phyloP scores from a whole-genome alignment of 2,113 vertebrate genomes.

The Phocoena phocoena region DNA sequence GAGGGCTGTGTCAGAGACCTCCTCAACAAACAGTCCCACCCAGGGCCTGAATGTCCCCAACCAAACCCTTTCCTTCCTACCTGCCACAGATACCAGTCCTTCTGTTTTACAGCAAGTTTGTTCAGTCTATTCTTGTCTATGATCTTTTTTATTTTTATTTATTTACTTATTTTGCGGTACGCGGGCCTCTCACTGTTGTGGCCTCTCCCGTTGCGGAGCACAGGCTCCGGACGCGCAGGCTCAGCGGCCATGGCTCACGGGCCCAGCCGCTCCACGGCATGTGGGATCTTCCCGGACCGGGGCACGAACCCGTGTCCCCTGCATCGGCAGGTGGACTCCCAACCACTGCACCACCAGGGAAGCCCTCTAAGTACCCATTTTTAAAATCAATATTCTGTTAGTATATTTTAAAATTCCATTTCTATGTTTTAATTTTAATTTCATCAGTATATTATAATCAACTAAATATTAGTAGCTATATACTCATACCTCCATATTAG shows the following conservation, averaged over 20 bases:
- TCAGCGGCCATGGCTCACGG: too few relatives aligned
- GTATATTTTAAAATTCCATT: slow-evolving; percentile 4
- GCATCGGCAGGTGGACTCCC: too few relatives aligned
- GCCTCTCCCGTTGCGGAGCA: too few relatives aligned
- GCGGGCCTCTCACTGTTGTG: too few relatives aligned
- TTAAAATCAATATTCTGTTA: background rate
- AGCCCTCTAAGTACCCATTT: background rate
- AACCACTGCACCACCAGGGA: too few relatives aligned
- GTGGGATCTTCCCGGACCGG: too few relatives aligned
- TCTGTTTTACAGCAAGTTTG: background rate
- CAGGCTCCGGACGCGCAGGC: too few relatives aligned
- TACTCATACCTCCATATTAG: background rate
- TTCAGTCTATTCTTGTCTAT: background rate
- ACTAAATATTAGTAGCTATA: background rate
- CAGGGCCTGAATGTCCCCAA: background rate
- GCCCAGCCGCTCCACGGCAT: too few relatives aligned
- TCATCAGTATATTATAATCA: background rate
- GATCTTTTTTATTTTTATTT: background rate
- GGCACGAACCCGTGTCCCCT: too few relatives aligned
- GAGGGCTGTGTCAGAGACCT: background rate
- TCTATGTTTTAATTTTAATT: background rate
- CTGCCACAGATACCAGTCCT: background rate
- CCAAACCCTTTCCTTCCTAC: background rate
- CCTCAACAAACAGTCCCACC: background rate
- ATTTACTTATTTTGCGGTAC: too few relatives aligned